phyloP scores from a whole-genome alignment of 2,888 invertebrate genomes.

The Alloscopus bannaensis region DNA sequence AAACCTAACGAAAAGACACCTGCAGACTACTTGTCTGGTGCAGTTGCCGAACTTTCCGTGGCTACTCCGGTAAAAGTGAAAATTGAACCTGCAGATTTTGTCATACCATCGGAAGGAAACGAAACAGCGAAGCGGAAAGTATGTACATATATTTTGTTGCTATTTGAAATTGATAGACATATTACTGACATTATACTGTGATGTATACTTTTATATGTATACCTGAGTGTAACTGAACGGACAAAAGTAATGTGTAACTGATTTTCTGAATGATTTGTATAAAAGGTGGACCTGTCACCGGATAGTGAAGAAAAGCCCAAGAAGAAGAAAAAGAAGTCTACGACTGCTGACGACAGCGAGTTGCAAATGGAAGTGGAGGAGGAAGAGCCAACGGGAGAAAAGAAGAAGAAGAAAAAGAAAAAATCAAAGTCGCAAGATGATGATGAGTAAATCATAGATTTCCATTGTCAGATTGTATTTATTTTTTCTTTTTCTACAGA shows the following conservation, averaged over 20 bases:
- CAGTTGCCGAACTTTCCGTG: slow-evolving; percentile 77
- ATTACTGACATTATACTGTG: slow-evolving; percentile 5
- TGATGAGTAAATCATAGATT: slow-evolving; percentile 27
- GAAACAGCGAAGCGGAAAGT: slow-evolving; percentile 70
- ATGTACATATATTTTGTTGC: too few relatives aligned
- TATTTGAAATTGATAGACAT: too few relatives aligned
- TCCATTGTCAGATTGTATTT: slow-evolving; percentile 22
- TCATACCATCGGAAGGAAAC: slow-evolving; percentile 69
- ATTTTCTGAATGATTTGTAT: neutral
- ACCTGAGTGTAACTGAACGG: too few relatives aligned
- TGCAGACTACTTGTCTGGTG: slow-evolving; percentile 86
- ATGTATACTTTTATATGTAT: too few relatives aligned
- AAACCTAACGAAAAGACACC: slow-evolving; percentile 98
- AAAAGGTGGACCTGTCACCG: slow-evolving; percentile 46
- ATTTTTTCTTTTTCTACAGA: slow-evolving; percentile 28
- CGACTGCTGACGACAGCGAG: slow-evolving; percentile 74
- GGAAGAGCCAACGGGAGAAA: slow-evolving; percentile 79
- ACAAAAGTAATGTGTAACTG: too few relatives aligned
- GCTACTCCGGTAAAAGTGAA: slow-evolving; percentile 51
- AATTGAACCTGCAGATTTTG: slow-evolving; percentile 53
- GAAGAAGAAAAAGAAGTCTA: slow-evolving; percentile 66
- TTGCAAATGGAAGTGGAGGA: slow-evolving; percentile 49
- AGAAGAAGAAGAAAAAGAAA: slow-evolving; percentile 82
- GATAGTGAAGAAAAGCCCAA: slow-evolving; percentile 59
- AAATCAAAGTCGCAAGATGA: slow-evolving; percentile 74